These are phyloP conservation scores for Drosophila bifasciata DNA, from an alignment of 1,140 invertebrate species.

Conservation along the genomic window DNA sequence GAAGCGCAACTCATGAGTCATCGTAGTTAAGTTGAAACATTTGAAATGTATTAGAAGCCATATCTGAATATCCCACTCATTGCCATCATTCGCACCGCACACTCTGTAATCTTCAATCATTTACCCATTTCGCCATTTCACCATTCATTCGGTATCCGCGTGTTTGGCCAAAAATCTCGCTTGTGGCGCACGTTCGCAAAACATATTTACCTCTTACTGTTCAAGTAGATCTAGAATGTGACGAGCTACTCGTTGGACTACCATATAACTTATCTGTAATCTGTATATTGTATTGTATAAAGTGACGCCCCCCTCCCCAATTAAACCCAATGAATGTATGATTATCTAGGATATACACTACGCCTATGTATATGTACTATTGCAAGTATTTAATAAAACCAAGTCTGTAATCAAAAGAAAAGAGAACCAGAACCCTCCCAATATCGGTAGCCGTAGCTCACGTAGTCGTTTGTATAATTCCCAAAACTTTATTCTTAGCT, in stretches of 20 bases:
- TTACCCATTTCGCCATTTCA: constrained; percentile 31
- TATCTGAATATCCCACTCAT: constrained; percentile 13
- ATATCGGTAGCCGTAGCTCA: no score
- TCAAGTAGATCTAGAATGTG: constrained; percentile 62
- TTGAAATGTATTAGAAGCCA: constrained; percentile 44
- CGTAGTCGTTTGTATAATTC: no score
- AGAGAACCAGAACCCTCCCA: neutral
- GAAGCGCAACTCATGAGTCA: constrained; percentile 18
- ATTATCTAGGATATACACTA: constrained; percentile 51
- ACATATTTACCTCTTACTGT: constrained; percentile 78
- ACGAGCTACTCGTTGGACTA: constrained; percentile 54
- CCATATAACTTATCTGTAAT: constrained; percentile 54
- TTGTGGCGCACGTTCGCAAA: constrained; percentile 57
- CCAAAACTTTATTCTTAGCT: no score
- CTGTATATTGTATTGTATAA: constrained; percentile 59
- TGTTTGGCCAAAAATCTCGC: constrained; percentile 68
- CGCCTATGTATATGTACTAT: constrained; percentile 66
- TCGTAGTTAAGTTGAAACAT: constrained; percentile 35
- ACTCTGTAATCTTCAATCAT: constrained; percentile 54
- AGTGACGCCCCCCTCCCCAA: constrained; percentile 23
- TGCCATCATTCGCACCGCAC: constrained; percentile 23
- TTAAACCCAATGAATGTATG: constrained; percentile 26
- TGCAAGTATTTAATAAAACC: constrained; percentile 76
- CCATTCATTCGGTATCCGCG: constrained; percentile 10
- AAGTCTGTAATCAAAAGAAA: constrained; percentile 71